These are phyloP conservation scores for Drosophila chauvacae DNA, from an alignment of 1,140 invertebrate species.

Conservation along the genomic window DNA sequence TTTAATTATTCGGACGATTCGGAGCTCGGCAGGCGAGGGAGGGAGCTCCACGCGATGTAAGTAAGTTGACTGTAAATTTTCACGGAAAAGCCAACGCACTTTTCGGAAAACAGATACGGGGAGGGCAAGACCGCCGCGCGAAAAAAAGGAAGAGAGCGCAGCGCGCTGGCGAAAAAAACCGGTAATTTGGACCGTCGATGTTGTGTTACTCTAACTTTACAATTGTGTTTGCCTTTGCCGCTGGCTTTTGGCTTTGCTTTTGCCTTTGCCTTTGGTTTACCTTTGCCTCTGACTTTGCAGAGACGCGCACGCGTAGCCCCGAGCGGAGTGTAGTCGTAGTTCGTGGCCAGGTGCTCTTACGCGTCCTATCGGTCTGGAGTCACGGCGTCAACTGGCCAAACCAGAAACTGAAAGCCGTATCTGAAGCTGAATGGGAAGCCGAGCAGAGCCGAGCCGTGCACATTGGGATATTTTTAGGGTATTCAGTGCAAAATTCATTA, in stretches of 20 bases:
- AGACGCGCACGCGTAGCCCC: conserved; percentile 65
- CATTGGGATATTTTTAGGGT: not conserved
- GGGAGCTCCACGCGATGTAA: conserved; percentile 6
- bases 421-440: conserved; percentile 17
- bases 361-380: conserved; percentile 60
- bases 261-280: conserved; percentile 33
- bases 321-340: conserved; percentile 15
- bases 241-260: conserved; percentile 41
- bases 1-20: conserved; percentile 25
- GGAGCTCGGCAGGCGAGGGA: not conserved
- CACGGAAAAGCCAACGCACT: conserved; percentile 71
- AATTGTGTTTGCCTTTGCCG: conserved; percentile 37
- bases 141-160: conserved; percentile 57
- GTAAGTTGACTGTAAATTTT: conserved; percentile 16
- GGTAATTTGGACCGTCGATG: conserved; percentile 59
- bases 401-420: conserved; percentile 30
- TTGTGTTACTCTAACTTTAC: conserved; percentile 36
- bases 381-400: conserved; percentile 63
- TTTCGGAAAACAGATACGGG: conserved; percentile 51
- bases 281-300: conserved; percentile 37
- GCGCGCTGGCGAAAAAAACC: conserved; percentile 57
- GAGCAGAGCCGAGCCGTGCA: conserved; percentile 13
- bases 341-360: conserved; percentile 18
- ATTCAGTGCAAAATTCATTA: not conserved
- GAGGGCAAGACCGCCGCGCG: conserved; percentile 45